Percentiles rank a stretch among this genome's conserved stretches.
phyloP scores from a whole-genome alignment of 2,888 invertebrate genomes.

The Philhelius pedissequus region DNA sequence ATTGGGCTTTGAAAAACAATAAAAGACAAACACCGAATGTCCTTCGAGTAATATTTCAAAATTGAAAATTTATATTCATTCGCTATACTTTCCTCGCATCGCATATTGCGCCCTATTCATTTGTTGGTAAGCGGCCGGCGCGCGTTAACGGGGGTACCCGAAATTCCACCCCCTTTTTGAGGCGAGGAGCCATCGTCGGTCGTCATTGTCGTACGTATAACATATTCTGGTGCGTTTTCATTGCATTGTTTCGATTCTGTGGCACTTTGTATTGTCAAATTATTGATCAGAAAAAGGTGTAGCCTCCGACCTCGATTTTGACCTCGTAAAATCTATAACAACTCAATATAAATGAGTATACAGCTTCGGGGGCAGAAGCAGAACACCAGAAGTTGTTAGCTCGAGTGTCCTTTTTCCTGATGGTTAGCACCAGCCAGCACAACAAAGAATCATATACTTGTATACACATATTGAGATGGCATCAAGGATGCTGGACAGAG shows the following conservation, averaged over 20 bases:
- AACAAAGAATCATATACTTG: constrained; percentile 29
- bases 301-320: constrained; percentile 65
- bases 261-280: constrained; percentile 68
- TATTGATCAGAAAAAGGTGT: constrained; percentile 68
- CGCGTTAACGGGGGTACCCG: constrained; percentile 45
- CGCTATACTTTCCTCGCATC: no score
- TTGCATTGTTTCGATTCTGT: constrained; percentile 58
- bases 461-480: neutral
- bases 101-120: constrained; percentile 49
- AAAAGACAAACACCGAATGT: constrained; percentile 36
- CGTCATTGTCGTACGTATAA: neutral
- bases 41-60: constrained; percentile 65
- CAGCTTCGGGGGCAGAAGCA: constrained; percentile 54
- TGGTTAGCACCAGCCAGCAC: constrained; percentile 33
- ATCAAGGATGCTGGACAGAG: no score
- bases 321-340: constrained; percentile 69
- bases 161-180: constrained; percentile 36
- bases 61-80: constrained; percentile 65
- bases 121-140: no score
- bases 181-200: neutral
- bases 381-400: constrained; percentile 24
- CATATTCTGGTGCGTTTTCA: neutral
- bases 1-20: constrained; percentile 30
- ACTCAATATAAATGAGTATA: constrained; percentile 53
- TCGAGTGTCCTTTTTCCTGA: constrained; percentile 65